Conservation (phyloP, 2,888 invertebrate genomes). For the Euzetes globulus region DNA sequence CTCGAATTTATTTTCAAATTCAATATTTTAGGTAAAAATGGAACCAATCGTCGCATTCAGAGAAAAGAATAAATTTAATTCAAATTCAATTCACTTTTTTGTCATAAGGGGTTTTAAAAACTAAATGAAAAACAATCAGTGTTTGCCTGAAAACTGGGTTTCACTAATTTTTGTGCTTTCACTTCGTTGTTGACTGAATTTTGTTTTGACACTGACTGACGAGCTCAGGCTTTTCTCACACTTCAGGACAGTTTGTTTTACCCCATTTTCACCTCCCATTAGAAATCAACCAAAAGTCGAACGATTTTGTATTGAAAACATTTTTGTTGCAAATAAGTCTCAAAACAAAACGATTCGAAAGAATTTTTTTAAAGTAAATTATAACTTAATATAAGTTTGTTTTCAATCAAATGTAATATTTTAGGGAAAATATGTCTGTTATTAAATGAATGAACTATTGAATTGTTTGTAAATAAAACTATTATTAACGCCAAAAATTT, state of each 20-base stretch:
- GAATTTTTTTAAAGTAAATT: not conserved
- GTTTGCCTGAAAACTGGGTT: too few species aligned
- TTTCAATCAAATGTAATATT: not conserved
- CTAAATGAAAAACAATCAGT: too few species aligned
- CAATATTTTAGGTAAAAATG: constrained; percentile 4
- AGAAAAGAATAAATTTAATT: not conserved
- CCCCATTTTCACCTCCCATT: too few species aligned
- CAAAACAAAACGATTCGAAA: not conserved
- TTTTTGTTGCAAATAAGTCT: not conserved
- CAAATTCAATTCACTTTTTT: not conserved
- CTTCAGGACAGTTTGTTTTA: too few species aligned
- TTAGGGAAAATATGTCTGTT: not conserved
- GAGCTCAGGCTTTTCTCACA: too few species aligned
- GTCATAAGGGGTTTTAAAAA: not conserved
- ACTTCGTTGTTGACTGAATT: too few species aligned
- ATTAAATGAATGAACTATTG: not conserved
- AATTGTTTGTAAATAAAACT: constrained; percentile 26
- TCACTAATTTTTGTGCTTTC: too few species aligned
- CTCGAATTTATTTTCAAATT: constrained; percentile 21
- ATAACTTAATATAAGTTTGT: not conserved
- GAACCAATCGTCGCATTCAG: not conserved
- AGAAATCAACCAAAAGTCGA: too few species aligned
- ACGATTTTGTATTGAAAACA: too few species aligned
- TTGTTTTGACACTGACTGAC: too few species aligned
- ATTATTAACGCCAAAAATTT: not conserved